Evolutionary conservation across 2,113 vertebrate genomes (phyloP), one percentile per base, ranked within the genome.

Genomic region (Scomber scombrus): DNA sequence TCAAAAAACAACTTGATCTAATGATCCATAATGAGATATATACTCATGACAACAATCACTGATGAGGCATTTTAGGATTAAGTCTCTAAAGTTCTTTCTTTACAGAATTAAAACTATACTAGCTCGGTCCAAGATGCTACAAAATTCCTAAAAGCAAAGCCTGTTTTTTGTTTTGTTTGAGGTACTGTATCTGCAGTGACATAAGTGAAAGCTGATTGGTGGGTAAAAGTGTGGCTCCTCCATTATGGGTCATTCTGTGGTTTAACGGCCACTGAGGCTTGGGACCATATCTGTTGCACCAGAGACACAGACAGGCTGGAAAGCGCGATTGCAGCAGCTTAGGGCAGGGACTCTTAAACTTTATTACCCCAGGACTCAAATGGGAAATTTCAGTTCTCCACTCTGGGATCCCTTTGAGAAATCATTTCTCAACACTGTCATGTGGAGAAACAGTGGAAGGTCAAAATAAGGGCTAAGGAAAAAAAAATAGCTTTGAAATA

Each of bases 241-340:
- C 60, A 26, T 76, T 45, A 80, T 4, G 34, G 80, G 78, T 91
- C 76, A 87, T 77, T 81, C 76, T 88, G 90, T 81, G 87, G 87
- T 89, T 88, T 84, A 86, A 93, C 80, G 16, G 85, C 61, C 84
- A 45, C 57, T 65, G 60, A 85, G 75, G 47, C 78, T 75, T 52
- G 80, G 68, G 84, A 86, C 65, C 71, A 2, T 89, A 92, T 90
- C 84, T 81, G 61, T 82, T 87, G 76, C 61, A 3, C 80, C 87
- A 88, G 77, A 92, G 65, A 80, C 71, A 56, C 75, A 86, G 56
- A 54, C 65, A 21, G 67, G 11, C 72, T 82, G 64, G 69, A 56
- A 78, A 80, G 40, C 4, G 9, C 1, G 55, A 81, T 74, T 85
- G 88, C 75, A 76, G 73, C 72, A 80, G 61, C 68, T 43, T 8